Conservation (phyloP, 2,113 vertebrate species). For the Xiphophorus maculatus region DNA sequence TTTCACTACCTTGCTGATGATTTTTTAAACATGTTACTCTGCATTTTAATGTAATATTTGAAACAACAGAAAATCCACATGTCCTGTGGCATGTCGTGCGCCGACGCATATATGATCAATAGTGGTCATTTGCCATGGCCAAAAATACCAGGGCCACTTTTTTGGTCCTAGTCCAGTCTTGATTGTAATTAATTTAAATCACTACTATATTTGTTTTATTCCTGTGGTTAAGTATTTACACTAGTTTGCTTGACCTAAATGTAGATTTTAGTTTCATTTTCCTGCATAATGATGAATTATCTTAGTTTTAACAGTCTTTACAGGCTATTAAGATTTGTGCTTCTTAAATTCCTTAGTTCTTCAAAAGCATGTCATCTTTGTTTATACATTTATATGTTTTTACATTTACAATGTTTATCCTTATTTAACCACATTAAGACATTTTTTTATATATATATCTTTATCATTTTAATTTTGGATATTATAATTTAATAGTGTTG, state of each 20-base stretch:
- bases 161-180: background rate
- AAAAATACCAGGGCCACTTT: too few relatives aligned
- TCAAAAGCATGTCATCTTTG: background rate
- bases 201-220: background rate
- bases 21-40: too few relatives aligned
- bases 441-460: background rate
- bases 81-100: too few relatives aligned
- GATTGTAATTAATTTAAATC: background rate
- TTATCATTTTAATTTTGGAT: background rate
- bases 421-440: background rate
- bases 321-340: background rate
- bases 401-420: too few relatives aligned
- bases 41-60: too few relatives aligned
- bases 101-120: too few relatives aligned
- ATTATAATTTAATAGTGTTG: background rate
- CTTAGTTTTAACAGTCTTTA: background rate
- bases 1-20: too few relatives aligned
- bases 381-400: too few relatives aligned
- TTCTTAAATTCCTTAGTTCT: background rate
- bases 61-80: too few relatives aligned
- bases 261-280: background rate
- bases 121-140: too few relatives aligned
- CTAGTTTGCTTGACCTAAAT: background rate
- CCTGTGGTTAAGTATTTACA: too few relatives aligned
- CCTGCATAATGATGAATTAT: background rate